A percentile compares a stretch with the other conserved stretches of the same genome.
These are phyloP conservation scores for Calidris pugnax DNA, from an alignment of 2,113 vertebrate genomes.

Conservation along the genomic window DNA sequence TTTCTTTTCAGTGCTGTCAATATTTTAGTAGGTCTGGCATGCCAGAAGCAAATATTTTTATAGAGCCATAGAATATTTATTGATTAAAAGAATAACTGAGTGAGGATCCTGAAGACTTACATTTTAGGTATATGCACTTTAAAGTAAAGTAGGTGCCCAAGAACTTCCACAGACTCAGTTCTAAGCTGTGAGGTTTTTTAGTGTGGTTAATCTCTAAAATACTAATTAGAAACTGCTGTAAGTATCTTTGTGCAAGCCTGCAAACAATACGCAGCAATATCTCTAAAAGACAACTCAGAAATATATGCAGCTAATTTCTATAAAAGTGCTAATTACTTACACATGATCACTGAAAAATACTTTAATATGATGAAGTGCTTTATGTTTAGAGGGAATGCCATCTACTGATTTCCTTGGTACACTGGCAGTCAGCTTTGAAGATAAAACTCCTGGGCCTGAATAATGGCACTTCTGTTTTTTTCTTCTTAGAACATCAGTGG, in stretches of 20 bases:
- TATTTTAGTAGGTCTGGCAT: neutral
- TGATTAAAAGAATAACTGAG: neutral
- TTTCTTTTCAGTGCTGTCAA: neutral
- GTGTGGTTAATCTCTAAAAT: neutral
- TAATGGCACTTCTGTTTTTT: neutral
- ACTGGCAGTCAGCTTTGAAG: neutral
- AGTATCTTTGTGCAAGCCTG: neutral
- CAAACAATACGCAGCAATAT: neutral
- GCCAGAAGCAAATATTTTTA: neutral
- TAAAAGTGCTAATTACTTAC: neutral
- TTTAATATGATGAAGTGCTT: neutral
- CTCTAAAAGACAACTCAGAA: neutral
- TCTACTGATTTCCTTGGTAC: neutral
- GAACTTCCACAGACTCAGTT: neutral
- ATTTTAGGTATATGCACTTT: neutral
- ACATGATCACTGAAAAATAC: neutral
- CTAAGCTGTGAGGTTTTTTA: neutral
- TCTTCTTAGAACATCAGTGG: neutral
- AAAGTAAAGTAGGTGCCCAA: neutral
- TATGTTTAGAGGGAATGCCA: neutral
- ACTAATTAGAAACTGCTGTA: neutral
- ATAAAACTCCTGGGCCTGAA: neutral
- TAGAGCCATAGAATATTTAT: neutral
- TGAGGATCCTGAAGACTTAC: neutral
- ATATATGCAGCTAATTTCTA: neutral